These are phyloP conservation scores for Stercorarius parasiticus DNA, from an alignment of 2,113 vertebrate genomes.

Conservation along the genomic window DNA sequence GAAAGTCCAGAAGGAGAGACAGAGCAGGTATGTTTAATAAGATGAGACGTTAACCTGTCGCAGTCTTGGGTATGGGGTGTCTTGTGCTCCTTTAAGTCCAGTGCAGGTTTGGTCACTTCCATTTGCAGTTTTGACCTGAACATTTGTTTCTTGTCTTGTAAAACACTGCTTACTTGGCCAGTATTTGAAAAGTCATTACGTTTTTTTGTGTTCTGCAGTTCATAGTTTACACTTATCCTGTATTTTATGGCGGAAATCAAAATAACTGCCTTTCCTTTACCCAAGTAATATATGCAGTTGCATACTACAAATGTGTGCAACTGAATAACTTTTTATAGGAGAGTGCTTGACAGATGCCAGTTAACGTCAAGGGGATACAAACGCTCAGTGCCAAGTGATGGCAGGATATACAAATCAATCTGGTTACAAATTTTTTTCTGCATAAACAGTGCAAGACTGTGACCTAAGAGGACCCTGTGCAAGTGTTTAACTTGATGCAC, in stretches of 20 bases:
- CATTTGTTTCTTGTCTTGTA: conserved; percentile 26
- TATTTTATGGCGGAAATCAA: conserved; percentile 47
- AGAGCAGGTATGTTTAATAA: conserved; percentile 21
- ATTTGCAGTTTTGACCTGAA: neutral
- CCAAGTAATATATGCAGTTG: conserved; percentile 12
- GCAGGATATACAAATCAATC: conserved; percentile 37
- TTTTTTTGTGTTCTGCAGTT: conserved; percentile 57
- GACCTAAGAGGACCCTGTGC: neutral
- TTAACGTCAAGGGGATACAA: conserved; percentile 40
- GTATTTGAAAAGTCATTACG: conserved; percentile 15
- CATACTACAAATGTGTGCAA: neutral
- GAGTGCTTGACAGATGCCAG: conserved; percentile 47
- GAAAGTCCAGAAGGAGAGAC: conserved; percentile 21
- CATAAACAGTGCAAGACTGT: neutral
- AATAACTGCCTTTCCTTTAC: conserved; percentile 35
- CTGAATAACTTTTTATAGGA: conserved; percentile 19
- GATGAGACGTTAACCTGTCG: neutral
- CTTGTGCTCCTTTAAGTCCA: neutral
- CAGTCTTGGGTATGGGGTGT: neutral
- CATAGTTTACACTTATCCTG: neutral
- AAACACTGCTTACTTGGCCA: conserved; percentile 13
- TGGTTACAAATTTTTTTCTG: neutral
- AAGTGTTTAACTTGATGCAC: neutral
- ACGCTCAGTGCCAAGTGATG: neutral
- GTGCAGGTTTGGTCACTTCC: neutral